Percentiles rank a stretch among this genome's conserved stretches.
phyloP scores from a whole-genome alignment of 2,797 vertebrate species.

The Tamandua tetradactyla region DNA sequence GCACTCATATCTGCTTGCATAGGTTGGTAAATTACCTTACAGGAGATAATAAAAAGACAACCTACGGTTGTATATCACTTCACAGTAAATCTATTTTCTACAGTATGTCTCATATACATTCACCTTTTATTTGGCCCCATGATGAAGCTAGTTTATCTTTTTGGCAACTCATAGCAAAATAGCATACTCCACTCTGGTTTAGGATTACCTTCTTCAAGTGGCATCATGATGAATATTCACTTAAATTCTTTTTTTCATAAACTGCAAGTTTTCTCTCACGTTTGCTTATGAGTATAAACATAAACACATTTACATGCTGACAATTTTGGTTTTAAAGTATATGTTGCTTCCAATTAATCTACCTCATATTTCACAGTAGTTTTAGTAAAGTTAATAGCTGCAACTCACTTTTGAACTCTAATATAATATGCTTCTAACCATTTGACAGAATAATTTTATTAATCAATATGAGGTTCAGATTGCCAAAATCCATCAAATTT shows the following conservation, averaged over 20 bases:
- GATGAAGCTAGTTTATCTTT: background rate
- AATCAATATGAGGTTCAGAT: background rate
- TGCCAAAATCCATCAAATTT: slow-evolving; percentile 12
- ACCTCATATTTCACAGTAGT: background rate
- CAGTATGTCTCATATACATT: background rate
- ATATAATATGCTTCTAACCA: background rate
- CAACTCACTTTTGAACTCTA: background rate
- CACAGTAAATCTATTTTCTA: background rate
- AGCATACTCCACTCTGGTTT: background rate
- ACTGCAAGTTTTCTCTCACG: background rate
- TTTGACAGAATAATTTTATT: slow-evolving; percentile 16
- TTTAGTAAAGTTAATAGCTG: background rate
- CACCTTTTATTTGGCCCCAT: background rate
- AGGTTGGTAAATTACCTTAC: background rate
- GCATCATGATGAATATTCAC: background rate
- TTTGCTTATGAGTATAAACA: background rate
- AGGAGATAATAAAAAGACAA: too few relatives aligned
- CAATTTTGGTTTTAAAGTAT: background rate
- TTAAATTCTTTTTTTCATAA: background rate
- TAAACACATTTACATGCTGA: background rate
- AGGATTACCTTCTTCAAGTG: background rate
- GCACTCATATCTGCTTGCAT: too few relatives aligned
- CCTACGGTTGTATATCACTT: background rate
- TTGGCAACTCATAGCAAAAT: background rate
- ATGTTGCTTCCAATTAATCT: background rate